A percentile compares a stretch with the other conserved stretches of the same genome.
Conservation (phyloP, 1,140 invertebrate genomes). For the Anastatus disparis region DNA sequence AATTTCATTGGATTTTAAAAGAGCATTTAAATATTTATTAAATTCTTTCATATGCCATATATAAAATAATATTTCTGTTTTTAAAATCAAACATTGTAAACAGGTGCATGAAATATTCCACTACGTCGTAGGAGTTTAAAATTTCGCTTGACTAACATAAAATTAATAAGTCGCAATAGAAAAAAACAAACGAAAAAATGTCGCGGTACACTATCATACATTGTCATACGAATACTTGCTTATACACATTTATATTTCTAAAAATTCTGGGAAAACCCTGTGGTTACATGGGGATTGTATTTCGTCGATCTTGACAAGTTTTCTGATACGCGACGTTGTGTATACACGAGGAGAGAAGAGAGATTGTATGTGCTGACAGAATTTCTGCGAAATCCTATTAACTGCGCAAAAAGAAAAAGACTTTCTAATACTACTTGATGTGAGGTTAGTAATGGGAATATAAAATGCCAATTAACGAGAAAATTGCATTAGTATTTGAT, state of each 20-base stretch:
- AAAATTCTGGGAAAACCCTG: neutral
- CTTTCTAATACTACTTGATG: too few species aligned
- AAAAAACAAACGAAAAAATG: neutral
- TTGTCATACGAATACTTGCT: too few species aligned
- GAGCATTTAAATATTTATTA: too few species aligned
- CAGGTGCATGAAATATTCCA: too few species aligned
- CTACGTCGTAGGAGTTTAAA: neutral
- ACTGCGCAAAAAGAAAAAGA: too few species aligned
- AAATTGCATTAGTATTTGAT: neutral
- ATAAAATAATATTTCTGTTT: too few species aligned
- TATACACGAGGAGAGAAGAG: too few species aligned
- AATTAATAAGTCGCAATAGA: conserved; percentile 12
- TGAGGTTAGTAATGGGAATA: conserved; percentile 8
- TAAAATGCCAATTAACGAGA: neutral
- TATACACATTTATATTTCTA: too few species aligned
- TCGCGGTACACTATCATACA: neutral
- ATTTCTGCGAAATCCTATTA: conserved; percentile 20
- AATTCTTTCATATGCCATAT: too few species aligned
- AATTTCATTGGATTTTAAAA: too few species aligned
- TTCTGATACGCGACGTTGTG: conserved; percentile 8
- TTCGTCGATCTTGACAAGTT: conserved; percentile 23
- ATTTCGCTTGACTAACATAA: conserved; percentile 25
- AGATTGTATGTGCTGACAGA: conserved; percentile 12
- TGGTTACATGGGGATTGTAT: conserved; percentile 12
- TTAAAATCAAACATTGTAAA: too few species aligned